phyloP scores from a whole-genome alignment of 2,888 invertebrate species.

The Tortricodes alternella region DNA sequence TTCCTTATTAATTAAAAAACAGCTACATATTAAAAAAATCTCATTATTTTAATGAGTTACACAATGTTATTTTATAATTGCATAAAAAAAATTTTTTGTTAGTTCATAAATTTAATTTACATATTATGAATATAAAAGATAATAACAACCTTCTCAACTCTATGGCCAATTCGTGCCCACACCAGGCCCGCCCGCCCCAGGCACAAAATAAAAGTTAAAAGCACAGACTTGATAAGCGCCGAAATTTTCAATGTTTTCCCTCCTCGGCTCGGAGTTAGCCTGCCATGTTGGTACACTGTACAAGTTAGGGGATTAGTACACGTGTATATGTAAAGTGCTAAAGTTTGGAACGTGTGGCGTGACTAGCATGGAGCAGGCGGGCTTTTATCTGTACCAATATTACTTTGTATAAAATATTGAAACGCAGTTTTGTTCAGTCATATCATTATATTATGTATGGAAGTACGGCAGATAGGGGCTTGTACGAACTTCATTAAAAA shows the following conservation, averaged over 20 bases:
- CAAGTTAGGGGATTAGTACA: constrained; percentile 9
- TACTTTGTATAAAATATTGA: too few species aligned
- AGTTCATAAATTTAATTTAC: neutral
- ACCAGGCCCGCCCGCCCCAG: constrained; percentile 66
- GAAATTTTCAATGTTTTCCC: constrained; percentile 80
- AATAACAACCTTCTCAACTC: constrained; percentile 35
- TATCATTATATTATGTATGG: too few species aligned
- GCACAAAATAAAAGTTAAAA: constrained; percentile 78
- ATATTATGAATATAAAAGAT: neutral
- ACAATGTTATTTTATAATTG: too few species aligned
- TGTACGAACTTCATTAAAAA: too few species aligned
- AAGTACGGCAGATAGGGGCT: too few species aligned
- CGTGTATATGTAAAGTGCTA: constrained; percentile 18
- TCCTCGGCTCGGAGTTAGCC: constrained; percentile 49
- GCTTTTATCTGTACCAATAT: neutral
- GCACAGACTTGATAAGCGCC: constrained; percentile 69
- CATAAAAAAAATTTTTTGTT: too few species aligned
- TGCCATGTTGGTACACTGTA: constrained; percentile 35
- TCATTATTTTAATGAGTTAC: too few species aligned
- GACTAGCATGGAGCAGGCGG: neutral
- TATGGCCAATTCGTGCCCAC: constrained; percentile 58
- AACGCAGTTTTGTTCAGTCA: too few species aligned
- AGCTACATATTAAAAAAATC: too few species aligned
- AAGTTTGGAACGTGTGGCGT: neutral
- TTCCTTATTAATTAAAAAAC: too few species aligned